These are phyloP conservation scores for Pseudorectes ferrugineus DNA, from an alignment of 2,113 vertebrate species.

Conservation along the genomic window DNA sequence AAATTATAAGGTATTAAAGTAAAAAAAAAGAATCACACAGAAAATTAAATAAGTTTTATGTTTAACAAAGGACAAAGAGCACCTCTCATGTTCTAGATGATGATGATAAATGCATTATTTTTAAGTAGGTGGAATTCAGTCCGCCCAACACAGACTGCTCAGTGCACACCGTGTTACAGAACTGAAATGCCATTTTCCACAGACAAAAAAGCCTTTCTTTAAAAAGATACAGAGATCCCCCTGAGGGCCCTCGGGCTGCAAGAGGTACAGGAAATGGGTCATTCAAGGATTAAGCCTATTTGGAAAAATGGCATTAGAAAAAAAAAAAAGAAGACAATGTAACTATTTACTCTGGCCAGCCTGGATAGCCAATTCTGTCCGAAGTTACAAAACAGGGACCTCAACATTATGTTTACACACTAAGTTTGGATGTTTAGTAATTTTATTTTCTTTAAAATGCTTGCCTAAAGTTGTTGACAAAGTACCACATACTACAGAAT, in stretches of 20 bases:
- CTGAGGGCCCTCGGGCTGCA: neutral
- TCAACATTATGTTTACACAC: neutral
- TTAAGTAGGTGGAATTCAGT: slow-evolving; percentile 4
- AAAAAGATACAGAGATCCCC: slow-evolving; percentile 27
- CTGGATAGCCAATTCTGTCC: neutral
- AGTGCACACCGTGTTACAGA: neutral
- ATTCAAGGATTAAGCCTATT: slow-evolving; percentile 38
- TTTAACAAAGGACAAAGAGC: slow-evolving; percentile 10
- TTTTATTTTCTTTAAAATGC: neutral
- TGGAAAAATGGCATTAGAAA: slow-evolving; percentile 15
- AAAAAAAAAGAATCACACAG: neutral
- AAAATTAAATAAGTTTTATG: neutral
- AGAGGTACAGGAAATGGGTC: slow-evolving; percentile 52
- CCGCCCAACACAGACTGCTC: neutral
- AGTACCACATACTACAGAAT: neutral
- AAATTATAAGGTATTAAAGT: neutral
- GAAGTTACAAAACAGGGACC: neutral
- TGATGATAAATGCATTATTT: neutral
- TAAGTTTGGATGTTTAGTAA: neutral
- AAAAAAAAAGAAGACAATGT: slow-evolving; percentile 8
- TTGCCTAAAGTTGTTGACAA: neutral
- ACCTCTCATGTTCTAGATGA: neutral
- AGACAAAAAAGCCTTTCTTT: slow-evolving; percentile 50
- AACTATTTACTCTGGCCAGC: slow-evolving; percentile 27
- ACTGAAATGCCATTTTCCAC: neutral